Conservation (phyloP, 2,113 vertebrate species). For the Diglossa brunneiventris region DNA sequence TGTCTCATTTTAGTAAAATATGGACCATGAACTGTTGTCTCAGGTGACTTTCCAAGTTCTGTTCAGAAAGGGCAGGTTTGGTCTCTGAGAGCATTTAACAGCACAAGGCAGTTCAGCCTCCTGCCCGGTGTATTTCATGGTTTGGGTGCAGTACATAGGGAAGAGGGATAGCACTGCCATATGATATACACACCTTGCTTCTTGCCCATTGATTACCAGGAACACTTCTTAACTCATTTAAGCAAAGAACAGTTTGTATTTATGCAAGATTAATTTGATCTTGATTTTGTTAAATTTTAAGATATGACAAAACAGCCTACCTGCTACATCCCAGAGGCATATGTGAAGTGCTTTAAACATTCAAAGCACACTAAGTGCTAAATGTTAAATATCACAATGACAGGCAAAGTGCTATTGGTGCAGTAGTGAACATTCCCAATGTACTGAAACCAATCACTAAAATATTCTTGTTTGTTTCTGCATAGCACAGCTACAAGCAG, state of each 20-base stretch:
- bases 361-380: background rate
- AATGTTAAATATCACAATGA: background rate
- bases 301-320: background rate
- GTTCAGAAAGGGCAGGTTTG: background rate
- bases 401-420: background rate
- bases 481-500: background rate
- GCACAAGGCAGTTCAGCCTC: background rate
- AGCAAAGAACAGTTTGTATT: background rate
- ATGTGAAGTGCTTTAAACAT: background rate
- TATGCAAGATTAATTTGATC: background rate
- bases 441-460: background rate
- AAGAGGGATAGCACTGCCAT: background rate
- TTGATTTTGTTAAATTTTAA: background rate
- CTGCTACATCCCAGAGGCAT: background rate
- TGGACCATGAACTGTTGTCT: background rate
- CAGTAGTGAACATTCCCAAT: background rate
- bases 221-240: background rate
- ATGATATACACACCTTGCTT: background rate
- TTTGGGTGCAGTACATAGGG: background rate
- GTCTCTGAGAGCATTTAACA: background rate
- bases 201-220: background rate
- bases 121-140: accelerated
- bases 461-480: background rate
- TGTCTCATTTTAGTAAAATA: background rate
- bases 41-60: background rate